phyloP scores from a whole-genome alignment of 2,113 vertebrate genomes.

The Poecilia latipinna region DNA sequence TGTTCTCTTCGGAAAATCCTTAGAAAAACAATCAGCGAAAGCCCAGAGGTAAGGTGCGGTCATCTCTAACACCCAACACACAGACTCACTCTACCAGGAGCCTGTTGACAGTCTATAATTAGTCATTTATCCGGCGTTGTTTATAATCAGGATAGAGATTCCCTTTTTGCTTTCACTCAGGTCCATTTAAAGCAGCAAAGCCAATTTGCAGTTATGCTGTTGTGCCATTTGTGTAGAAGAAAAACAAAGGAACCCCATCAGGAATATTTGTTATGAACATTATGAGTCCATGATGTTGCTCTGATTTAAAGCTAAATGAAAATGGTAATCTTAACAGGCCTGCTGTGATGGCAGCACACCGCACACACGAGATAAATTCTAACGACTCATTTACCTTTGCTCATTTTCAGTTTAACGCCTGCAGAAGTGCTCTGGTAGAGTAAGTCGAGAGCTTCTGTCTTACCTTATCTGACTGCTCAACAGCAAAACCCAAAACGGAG shows the following conservation, averaged over 20 bases:
- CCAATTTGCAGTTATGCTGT: not conserved
- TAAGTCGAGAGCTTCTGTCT: conserved; percentile 19
- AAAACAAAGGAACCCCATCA: conserved; percentile 3
- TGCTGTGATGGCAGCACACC: conserved; percentile 9
- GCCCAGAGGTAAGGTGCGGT: conserved; percentile 45
- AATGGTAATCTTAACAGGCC: conserved; percentile 7
- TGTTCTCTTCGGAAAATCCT: conserved; percentile 11
- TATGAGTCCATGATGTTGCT: not conserved
- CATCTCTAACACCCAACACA: conserved; percentile 53
- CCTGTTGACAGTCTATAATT: conserved; percentile 62
- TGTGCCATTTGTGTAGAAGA: not conserved
- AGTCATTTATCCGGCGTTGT: conserved; percentile 48
- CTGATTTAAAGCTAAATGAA: conserved; percentile 12
- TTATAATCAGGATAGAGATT: conserved; percentile 36
- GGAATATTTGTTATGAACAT: conserved; percentile 38
- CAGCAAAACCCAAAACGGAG: conserved; percentile 46
- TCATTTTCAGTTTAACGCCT: conserved; percentile 1
- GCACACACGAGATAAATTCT: conserved; percentile 25
- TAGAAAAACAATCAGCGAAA: conserved; percentile 52
- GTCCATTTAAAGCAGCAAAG: not conserved
- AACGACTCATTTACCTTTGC: not conserved
- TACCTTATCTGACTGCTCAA: conserved; percentile 52
- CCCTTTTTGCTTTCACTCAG: not conserved
- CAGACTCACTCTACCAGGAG: conserved; percentile 47
- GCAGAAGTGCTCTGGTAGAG: not conserved